phyloP scores from a whole-genome alignment of 2,888 invertebrate genomes.

The Leptopilina myrica region DNA sequence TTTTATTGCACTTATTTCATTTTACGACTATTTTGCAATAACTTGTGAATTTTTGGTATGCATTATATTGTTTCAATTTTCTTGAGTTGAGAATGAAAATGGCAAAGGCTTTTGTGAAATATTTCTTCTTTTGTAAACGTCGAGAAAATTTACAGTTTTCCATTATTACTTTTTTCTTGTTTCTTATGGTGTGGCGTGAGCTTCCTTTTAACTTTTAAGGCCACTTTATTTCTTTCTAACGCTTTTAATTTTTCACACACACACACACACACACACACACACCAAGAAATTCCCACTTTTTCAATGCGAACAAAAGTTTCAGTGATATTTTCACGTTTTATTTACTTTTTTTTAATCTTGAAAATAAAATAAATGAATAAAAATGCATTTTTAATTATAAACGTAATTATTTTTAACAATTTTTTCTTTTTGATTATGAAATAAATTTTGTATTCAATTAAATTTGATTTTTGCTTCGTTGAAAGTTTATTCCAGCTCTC shows the following conservation, averaged over 20 bases:
- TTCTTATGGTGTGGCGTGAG: neutral
- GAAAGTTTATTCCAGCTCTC: no score
- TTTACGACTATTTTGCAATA: neutral
- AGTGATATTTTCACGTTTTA: no score
- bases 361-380: no score
- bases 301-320: no score
- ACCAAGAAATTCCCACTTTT: neutral
- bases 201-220: conserved; percentile 10
- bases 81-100: neutral
- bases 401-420: no score
- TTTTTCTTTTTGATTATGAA: no score
- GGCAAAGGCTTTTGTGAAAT: neutral
- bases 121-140: conserved; percentile 38
- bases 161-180: conserved; percentile 17
- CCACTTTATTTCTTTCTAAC: neutral
- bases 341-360: no score
- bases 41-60: neutral
- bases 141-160: conserved; percentile 13
- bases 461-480: no score
- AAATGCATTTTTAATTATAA: no score
- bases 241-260: neutral
- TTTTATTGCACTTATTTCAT: no score
- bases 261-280: neutral
- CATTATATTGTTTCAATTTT: conserved; percentile 10
- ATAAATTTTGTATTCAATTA: no score